Base-by-base conservation (phyloP, 2,113 vertebrate species). In the Callopanchax toddi region DNA sequence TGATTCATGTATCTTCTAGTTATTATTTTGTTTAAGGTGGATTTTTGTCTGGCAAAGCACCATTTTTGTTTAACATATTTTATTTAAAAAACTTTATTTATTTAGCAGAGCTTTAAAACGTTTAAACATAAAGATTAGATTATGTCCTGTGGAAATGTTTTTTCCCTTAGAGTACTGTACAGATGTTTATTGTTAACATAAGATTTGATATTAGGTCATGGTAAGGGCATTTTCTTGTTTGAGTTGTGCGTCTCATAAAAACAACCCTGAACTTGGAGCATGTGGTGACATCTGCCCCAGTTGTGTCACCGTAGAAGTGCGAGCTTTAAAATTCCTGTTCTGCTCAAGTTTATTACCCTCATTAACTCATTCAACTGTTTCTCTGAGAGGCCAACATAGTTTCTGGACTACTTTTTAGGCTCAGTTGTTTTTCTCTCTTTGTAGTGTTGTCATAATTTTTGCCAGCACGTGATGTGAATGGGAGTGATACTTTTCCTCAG, bases 221-320 rank as follows among this genome's bases (percentile, higher is more conserved):
- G 20, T 46, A n/a, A n/a, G n/a, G n/a, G n/a, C 2, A 0, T 42
- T 60, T 5, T 12, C 67, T 57, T 70, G 45, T 20, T 60, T 67
- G 34, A 63, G 37, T 60, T 67, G 37, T 51, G 15, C 22, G 53
- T 32, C 21, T 57, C 18, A 42, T 6, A 46, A 54, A 77, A 73
- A 50, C 49, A 61, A 43, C 17, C 36, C 11, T 45, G 42, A 46
- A 53, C 51, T 40, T 62, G 25, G 9, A 25, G 12, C 20, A 20
- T 34, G 23, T 85, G 63, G 70, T 83, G 66, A 84, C 70, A 68
- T 83, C 56, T 85, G 71, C 51, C 64, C 55, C 73, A 79, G 77
- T 74, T 76, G 73, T 75, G 82, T 86, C 78, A 57, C 74, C 64
- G 49, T 78, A 71, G 74, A 81, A 88, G 79, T 74, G 43, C 52